phyloP scores from a whole-genome alignment of 1,140 invertebrate genomes.

The Ceratosolen fusciceps region DNA sequence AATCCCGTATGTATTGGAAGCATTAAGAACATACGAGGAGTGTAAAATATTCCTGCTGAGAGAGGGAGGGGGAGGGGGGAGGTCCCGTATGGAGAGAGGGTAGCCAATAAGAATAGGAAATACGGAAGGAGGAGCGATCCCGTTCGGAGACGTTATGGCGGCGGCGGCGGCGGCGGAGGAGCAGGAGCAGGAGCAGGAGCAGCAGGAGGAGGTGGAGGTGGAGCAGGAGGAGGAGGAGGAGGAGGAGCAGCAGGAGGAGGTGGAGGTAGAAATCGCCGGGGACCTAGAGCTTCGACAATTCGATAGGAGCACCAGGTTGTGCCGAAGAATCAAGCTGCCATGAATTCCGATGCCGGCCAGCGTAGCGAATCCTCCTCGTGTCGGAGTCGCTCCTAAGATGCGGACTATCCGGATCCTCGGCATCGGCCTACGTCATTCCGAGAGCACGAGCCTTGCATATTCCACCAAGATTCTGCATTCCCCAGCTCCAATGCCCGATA shows the following conservation, averaged over 20 bases:
- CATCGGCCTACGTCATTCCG: neutral
- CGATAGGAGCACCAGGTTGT: neutral
- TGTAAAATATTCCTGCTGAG: no score
- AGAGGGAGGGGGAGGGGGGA: no score
- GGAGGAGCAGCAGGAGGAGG: neutral
- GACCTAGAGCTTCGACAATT: neutral
- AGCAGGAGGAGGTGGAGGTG: no score
- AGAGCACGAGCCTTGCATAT: neutral
- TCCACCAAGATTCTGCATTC: neutral
- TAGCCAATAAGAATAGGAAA: no score
- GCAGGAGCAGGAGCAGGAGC: no score
- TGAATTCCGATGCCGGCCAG: constrained; percentile 3
- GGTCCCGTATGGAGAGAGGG: no score
- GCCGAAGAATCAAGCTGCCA: neutral
- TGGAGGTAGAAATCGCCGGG: neutral
- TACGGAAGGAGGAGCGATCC: no score
- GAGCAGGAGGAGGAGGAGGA: no score
- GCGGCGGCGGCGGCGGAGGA: no score
- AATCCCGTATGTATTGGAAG: no score
- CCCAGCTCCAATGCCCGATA: neutral
- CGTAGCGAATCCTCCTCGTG: constrained; percentile 7
- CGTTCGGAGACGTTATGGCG: no score
- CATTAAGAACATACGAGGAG: no score
- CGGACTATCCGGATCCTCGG: neutral
- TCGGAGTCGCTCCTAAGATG: neutral